Percentiles rank a stretch among this genome's conserved stretches.
These are phyloP conservation scores for Cheirogaleus medius DNA, from an alignment of 2,113 vertebrate species.

Conservation along the genomic window DNA sequence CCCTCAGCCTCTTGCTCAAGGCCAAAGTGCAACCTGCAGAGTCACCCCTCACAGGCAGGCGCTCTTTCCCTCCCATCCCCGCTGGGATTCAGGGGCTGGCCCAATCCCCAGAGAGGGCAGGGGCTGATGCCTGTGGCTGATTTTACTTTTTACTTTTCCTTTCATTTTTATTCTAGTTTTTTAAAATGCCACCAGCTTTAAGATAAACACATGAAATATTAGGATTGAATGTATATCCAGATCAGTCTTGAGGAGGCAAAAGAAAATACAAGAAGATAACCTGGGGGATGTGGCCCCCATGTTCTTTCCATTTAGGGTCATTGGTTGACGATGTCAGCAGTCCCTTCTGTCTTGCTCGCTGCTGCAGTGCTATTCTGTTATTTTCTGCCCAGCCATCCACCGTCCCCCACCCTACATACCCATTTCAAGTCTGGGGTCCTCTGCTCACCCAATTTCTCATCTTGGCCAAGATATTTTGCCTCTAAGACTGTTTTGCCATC, in stretches of 20 bases:
- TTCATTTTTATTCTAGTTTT: not conserved
- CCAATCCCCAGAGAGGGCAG: not conserved
- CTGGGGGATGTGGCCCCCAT: not conserved
- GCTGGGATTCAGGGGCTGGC: not conserved
- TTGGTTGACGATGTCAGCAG: not conserved
- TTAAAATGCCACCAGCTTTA: not conserved
- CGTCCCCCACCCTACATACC: rapidly evolving
- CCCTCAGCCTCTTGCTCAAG: rapidly evolving
- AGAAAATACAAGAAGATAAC: not conserved
- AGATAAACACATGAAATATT: not conserved
- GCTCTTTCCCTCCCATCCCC: not conserved
- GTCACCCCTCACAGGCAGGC: too few relatives aligned
- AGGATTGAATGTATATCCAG: not conserved
- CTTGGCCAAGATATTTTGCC: not conserved
- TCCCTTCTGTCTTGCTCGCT: not conserved
- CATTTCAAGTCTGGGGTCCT: not conserved
- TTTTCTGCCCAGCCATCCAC: not conserved
- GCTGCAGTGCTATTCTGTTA: rapidly evolving
- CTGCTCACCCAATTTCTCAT: not conserved
- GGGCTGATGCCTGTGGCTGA: not conserved
- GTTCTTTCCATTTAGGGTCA: rapidly evolving
- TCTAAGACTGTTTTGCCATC: not conserved
- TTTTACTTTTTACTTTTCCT: not conserved
- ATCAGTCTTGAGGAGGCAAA: too few relatives aligned
- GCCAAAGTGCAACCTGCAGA: not conserved